These are phyloP conservation scores for Platanista minor DNA, from an alignment of 2,113 vertebrate genomes.

Conservation along the genomic window DNA sequence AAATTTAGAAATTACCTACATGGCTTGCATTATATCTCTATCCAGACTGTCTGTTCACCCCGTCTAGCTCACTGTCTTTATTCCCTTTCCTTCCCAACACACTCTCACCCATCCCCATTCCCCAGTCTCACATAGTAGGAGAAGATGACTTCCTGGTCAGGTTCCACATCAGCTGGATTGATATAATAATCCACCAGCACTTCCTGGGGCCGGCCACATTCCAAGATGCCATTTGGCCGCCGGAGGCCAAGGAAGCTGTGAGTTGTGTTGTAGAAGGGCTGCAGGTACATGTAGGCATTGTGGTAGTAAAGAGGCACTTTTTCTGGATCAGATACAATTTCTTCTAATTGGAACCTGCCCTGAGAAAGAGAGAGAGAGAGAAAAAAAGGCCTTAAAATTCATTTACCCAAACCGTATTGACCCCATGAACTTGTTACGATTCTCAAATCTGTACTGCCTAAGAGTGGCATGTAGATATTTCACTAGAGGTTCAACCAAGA, in stretches of 20 bases:
- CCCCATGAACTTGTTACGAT: background rate
- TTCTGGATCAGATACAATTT: slow-evolving; percentile 1
- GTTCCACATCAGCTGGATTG: slow-evolving; percentile 55
- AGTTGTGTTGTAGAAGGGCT: slow-evolving; percentile 71
- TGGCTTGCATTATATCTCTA: background rate
- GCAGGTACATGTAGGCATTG: slow-evolving; percentile 61
- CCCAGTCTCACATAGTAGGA: slow-evolving; percentile 78
- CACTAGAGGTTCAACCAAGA: background rate
- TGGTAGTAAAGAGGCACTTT: slow-evolving; percentile 56
- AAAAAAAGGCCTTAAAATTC: background rate
- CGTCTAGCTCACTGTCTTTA: background rate
- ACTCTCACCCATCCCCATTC: background rate
- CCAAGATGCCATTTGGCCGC: background rate
- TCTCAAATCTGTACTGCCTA: background rate
- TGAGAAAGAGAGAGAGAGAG: slow-evolving; percentile 27
- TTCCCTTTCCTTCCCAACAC: background rate
- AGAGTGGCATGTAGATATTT: background rate
- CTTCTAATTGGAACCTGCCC: slow-evolving; percentile 69
- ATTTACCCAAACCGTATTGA: background rate
- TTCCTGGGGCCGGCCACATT: slow-evolving; percentile 53
- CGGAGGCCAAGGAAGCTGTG: slow-evolving; percentile 70
- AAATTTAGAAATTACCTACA: background rate
- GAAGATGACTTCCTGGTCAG: slow-evolving; percentile 67
- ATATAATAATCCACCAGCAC: slow-evolving; percentile 75
- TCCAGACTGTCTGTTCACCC: background rate